A percentile compares a stretch with the other conserved stretches of the same genome.
These are phyloP conservation scores for Eledone cirrhosa DNA, from an alignment of 2,888 invertebrate genomes.

Conservation along the genomic window DNA sequence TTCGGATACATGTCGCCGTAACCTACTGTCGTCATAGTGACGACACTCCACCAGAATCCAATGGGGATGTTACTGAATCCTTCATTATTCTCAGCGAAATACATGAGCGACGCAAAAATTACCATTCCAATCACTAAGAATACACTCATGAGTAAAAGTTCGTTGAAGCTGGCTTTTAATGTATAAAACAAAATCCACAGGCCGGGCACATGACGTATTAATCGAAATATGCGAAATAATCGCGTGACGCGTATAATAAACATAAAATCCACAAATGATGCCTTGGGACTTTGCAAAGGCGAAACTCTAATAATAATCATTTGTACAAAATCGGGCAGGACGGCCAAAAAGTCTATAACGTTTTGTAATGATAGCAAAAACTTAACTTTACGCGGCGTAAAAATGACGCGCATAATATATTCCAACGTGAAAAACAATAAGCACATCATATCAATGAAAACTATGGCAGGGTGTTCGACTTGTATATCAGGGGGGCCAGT, in stretches of 20 bases:
- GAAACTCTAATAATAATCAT: constrained; percentile 50
- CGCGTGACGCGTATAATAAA: constrained; percentile 60
- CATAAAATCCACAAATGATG: constrained; percentile 58
- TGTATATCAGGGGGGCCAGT: constrained; percentile 23
- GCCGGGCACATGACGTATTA: constrained; percentile 62
- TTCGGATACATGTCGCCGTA: constrained; percentile 63
- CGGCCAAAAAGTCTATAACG: constrained; percentile 61
- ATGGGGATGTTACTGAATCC: constrained; percentile 62
- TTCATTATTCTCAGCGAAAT: constrained; percentile 58
- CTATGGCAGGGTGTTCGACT: constrained; percentile 54
- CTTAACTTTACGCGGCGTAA: constrained; percentile 56
- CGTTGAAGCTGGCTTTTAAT: constrained; percentile 62
- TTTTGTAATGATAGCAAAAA: constrained; percentile 60
- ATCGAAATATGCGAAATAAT: constrained; percentile 59
- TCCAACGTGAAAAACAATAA: constrained; percentile 61
- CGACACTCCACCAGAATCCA: constrained; percentile 64
- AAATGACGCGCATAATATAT: constrained; percentile 56
- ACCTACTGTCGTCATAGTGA: constrained; percentile 65
- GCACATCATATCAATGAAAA: constrained; percentile 58
- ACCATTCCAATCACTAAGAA: constrained; percentile 64
- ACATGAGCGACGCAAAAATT: constrained; percentile 62
- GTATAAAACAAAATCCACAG: constrained; percentile 63
- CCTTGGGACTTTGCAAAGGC: constrained; percentile 43
- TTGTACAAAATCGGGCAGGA: constrained; percentile 61
- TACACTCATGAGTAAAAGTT: constrained; percentile 62